Evolutionary conservation across 2,888 invertebrate species (phyloP), one percentile per base, ranked within the genome.

Genomic region (Cryptocheilus praepositus): DNA sequence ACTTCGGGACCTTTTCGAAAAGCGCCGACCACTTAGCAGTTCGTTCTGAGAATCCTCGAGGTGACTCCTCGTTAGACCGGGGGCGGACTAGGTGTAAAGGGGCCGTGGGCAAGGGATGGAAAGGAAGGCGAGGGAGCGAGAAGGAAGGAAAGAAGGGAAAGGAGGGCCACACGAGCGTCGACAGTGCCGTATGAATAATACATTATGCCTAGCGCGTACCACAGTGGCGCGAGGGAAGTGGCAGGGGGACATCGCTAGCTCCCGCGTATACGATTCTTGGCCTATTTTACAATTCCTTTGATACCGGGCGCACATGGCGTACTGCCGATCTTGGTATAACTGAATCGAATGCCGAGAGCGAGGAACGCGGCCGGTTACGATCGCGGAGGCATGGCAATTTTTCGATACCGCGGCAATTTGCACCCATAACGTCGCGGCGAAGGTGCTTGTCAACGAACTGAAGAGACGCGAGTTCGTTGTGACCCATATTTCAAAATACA

Each of bases 281-380:
- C 64, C 73, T 74, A 74, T 74, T 74, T 73, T 74, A 65, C 74
- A 74, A 74, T 73, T 74, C 74, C 70, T 74, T 74, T 72, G 74
- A 74, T 74, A 72, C 36, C 58, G 18, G 54, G 64, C 60, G 64
- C 60, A n/a, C 61, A 49, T 19, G 46, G 43, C 55, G n/a, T 21
- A 13, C 49, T 49, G 19, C 61, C 49, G 46, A 18, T 43, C 44
- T 36, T 44, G 46, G 44, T 66, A 63, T 66, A 68, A 71, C 57
- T 21, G 57, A 71, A 63, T 65, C 55, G 60, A 66, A 66, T 61
- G 54, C 59, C 60, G 54, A 53, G 52, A 51, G 11, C 2, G 19
- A 19, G 19, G 21, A 52, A 52, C 4, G 52, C 15, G 22, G 21
- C 21, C 7, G 52, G 11, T 36, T 36, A 36, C 4, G 36, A 36